Conservation (phyloP, 2,888 invertebrate species). For the Diloba caeruleocephala region DNA sequence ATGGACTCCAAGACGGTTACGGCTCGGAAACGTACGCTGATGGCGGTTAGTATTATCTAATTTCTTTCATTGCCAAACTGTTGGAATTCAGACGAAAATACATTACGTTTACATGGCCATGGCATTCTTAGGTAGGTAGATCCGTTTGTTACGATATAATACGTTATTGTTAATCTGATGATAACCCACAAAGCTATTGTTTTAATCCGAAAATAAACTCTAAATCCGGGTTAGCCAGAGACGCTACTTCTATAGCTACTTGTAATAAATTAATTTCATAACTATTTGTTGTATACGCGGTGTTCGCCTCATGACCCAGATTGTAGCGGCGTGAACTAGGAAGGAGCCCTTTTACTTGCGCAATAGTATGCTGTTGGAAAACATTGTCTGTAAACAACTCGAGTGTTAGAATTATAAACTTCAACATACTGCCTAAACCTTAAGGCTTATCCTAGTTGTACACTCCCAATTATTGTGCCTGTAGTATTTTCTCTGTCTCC, state of each 20-base stretch:
- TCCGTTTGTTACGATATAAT: constrained; percentile 61
- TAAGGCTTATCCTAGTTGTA: too few relatives aligned
- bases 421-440: too few relatives aligned
- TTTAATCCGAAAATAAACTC: constrained; percentile 50
- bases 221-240: constrained; percentile 49
- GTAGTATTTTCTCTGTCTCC: too few relatives aligned
- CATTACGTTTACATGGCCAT: constrained; percentile 75
- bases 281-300: constrained; percentile 39
- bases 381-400: constrained; percentile 58
- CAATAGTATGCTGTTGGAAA: constrained; percentile 68
- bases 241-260: constrained; percentile 26
- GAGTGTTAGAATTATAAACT: constrained; percentile 37
- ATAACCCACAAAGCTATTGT: constrained; percentile 53
- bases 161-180: constrained; percentile 64
- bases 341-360: constrained; percentile 66
- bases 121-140: constrained; percentile 67
- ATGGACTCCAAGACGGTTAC: constrained; percentile 99
- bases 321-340: constrained; percentile 69
- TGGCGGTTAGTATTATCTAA: constrained; percentile 93
- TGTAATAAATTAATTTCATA: constrained; percentile 52
- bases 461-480: too few relatives aligned
- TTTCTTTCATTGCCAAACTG: constrained; percentile 75
- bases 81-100: constrained; percentile 79
- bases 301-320: constrained; percentile 73
- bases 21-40: constrained; percentile 99